Conservation (phyloP, 2,888 invertebrate genomes). For the Philereme transversata region DNA sequence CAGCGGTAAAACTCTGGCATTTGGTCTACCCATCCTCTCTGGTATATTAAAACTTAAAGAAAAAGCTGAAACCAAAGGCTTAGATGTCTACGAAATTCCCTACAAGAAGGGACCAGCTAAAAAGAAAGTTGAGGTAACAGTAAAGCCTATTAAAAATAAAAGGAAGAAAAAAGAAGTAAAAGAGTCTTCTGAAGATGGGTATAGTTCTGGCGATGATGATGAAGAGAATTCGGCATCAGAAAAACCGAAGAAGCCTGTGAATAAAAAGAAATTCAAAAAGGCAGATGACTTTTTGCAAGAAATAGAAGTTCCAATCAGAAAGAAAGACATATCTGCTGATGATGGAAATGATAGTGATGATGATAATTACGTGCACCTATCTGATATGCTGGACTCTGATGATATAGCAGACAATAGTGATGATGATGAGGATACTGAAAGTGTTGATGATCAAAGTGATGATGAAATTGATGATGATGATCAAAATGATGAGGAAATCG, state of each 20-base stretch:
- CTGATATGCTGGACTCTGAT: slow-evolving; percentile 70
- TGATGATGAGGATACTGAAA: slow-evolving; percentile 40
- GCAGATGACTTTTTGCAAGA: slow-evolving; percentile 67
- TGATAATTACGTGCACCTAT: slow-evolving; percentile 67
- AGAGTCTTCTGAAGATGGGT: slow-evolving; percentile 72
- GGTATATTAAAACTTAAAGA: slow-evolving; percentile 90
- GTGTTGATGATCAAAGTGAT: slow-evolving; percentile 35
- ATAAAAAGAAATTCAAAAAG: slow-evolving; percentile 21
- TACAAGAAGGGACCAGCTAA: slow-evolving; percentile 65
- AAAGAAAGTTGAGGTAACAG: slow-evolving; percentile 45
- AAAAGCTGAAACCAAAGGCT: slow-evolving; percentile 62
- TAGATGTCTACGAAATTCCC: slow-evolving; percentile 70
- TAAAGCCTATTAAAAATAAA: slow-evolving; percentile 32
- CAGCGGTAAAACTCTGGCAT: slow-evolving; percentile 99
- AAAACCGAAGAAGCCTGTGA: slow-evolving; percentile 3
- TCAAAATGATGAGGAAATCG: slow-evolving; percentile 26
- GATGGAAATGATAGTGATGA: slow-evolving; percentile 70
- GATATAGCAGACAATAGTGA: slow-evolving; percentile 59
- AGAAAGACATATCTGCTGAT: slow-evolving; percentile 56
- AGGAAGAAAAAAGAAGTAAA: slow-evolving; percentile 37
- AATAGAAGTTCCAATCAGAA: slow-evolving; percentile 65
- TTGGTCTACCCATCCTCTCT: slow-evolving; percentile 96
- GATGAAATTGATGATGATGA: slow-evolving; percentile 34
- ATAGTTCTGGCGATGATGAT: slow-evolving; percentile 62
- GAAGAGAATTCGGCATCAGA: slow-evolving; percentile 21